Evolutionary conservation across 2,888 invertebrate genomes (phyloP), one percentile per base, ranked within the genome.

Genomic region (Cyrtodaria siliqua): DNA sequence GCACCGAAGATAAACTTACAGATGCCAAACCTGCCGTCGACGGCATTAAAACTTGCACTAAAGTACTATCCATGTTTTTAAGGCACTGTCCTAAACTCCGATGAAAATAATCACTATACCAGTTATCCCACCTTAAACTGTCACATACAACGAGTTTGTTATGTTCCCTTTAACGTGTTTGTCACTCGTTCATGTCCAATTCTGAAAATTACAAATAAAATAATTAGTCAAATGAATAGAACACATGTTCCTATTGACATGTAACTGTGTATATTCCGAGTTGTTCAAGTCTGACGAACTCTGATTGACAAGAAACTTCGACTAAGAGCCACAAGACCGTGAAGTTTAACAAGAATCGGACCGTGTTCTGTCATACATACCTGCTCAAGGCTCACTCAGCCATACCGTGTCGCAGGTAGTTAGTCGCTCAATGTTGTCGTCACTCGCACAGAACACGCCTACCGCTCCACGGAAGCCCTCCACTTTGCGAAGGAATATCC

Each of bases 221-320:
- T 62, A 70, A 67, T 70, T 68, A 70, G 53, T 44, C 27, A 61
- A 71, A 49, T 68, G 57, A 55, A 59, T 57, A 71, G 40, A 33
- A 67, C 74, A 74, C 74, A 71, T 67, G 61, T 69, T 64, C 49
- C 49, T 29, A 50, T 18, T 20, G 23, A 74, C 74, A 79, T 70
- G 67, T 71, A 70, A 75, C 70, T 76, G 79, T 79, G 63, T 72
- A 73, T 79, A 69, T 79, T 75, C 79, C 75, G 79, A 79, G 69
- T 75, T 79, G 75, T 68, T 79, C 79, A 79, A 79, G 68, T 79
- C 72, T 79, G 79, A 79, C 79, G 79, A 64, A 68, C 68, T 67
- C 56, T 72, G 72, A 79, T 79, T 79, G 79, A 79, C 79, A 76
- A 79, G 79, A 75, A 76, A 67, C 60, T 68, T 66, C 64, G 75